Evolutionary conservation across 23 tunicate species (phyloP), one percentile per base, ranked within the genome.

Genomic region (Styela plicata): DNA sequence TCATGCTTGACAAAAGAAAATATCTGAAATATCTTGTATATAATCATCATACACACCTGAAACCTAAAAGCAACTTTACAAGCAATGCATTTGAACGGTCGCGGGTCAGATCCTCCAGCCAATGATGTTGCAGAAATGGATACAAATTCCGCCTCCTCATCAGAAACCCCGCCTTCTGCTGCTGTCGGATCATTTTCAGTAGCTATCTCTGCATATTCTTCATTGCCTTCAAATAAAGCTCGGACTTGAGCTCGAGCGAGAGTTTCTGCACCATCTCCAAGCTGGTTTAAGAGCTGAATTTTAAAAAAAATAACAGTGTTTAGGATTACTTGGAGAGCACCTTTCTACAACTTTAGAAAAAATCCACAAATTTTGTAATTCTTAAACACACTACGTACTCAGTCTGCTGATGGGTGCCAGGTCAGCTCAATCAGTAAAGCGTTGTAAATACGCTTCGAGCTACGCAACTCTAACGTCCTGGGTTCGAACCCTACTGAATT

Each of bases 21-120:
- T 57, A 57, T 57, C 18, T 57, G 64, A 57, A 57, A n/a, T n/a
- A n/a, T n/a, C n/a, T n/a, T n/a, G n/a, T n/a, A n/a, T n/a, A n/a
- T n/a, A n/a, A 33, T 13, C 0, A 0, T 28, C n/a, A 69, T 3
- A 2, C 31, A 29, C 33, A 92, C 97, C 97, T 92, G 97, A 74
- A 92, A 92, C 18, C 97, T 83, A 64, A 92, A 92, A 20, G 89
- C 97, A 22, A 92, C 88, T 36, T 79, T 74, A 64, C 97, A 92
- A 30, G 86, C 97, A 65, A 83, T 80, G 82, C 97, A 92, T 75
- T 88, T 87, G 69, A 83, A 92, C 35, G 92, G 97, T 52, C 97
- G 83, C 73, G 97, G 86, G 52, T 84, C 89, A 20, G 74, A 78
- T 28, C 74, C 28, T n/a, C 76, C 86, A 24, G 27, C 33, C 24